Percentiles rank a stretch among this genome's conserved stretches.
Evolutionary conservation across 2,888 invertebrate species (phyloP).

Genomic region (Callinectes sapidus): DNA sequence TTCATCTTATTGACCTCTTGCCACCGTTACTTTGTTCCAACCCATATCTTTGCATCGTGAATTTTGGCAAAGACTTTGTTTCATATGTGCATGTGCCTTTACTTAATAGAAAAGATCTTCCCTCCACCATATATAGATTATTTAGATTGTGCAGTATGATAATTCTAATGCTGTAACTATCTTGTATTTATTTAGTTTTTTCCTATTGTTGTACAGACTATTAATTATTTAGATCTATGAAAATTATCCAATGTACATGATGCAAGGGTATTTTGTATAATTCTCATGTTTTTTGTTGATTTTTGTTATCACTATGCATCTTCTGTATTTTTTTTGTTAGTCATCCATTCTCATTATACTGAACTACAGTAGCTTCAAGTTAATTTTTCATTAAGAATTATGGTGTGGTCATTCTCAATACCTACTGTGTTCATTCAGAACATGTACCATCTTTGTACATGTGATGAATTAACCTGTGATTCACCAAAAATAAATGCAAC

Average conservation of each 20-base stretch:
- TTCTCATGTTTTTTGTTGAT: slow-evolving; percentile 20
- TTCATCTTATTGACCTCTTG: slow-evolving; percentile 45
- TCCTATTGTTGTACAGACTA: neutral
- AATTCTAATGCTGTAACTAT: slow-evolving; percentile 31
- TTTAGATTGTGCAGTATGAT: slow-evolving; percentile 37
- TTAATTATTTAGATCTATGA: slow-evolving; percentile 8
- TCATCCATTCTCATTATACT: slow-evolving; percentile 41
- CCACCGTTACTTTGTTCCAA: slow-evolving; percentile 41
- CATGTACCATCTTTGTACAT: neutral
- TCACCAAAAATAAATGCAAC: slow-evolving; percentile 46
- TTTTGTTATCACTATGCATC: slow-evolving; percentile 42
- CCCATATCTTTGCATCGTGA: slow-evolving; percentile 62
- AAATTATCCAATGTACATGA: slow-evolving; percentile 43
- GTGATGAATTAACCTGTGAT: slow-evolving; percentile 26
- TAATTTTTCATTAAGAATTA: slow-evolving; percentile 46
- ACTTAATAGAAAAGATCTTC: slow-evolving; percentile 42
- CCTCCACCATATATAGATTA: slow-evolving; percentile 40
- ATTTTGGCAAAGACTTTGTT: slow-evolving; percentile 41
- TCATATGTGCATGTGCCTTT: slow-evolving; percentile 56
- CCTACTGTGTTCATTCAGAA: slow-evolving; percentile 15
- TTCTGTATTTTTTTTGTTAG: slow-evolving; percentile 46
- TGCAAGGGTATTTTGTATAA: slow-evolving; percentile 58
- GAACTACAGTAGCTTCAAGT: slow-evolving; percentile 56
- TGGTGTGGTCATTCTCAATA: slow-evolving; percentile 8
- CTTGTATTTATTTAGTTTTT: neutral